Conservation (phyloP, 2,797 vertebrate genomes). For the Lacerta viridis region DNA sequence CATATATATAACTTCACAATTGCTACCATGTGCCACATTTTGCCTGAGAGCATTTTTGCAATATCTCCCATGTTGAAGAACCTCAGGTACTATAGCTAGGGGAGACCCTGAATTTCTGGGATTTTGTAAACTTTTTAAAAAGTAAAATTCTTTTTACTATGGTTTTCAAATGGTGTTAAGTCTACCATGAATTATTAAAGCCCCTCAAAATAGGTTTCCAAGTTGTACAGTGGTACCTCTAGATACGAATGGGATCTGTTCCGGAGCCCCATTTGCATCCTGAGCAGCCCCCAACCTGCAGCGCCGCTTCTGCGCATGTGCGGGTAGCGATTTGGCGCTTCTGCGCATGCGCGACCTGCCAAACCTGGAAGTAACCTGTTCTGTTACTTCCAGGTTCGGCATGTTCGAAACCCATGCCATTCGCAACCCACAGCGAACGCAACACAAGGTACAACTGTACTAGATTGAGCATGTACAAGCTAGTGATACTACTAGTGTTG, state of each 20-base stretch:
- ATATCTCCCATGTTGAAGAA: background rate
- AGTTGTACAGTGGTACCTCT: background rate
- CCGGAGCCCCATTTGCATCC: no score
- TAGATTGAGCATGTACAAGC: background rate
- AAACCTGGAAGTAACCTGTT: no score
- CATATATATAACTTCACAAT: background rate
- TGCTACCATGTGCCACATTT: background rate
- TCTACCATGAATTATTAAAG: background rate
- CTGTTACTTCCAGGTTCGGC: no score
- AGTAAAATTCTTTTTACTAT: no score
- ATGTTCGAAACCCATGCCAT: no score
- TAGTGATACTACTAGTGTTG: background rate
- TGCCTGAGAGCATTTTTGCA: background rate
- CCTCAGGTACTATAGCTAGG: background rate
- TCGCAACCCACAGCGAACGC: no score
- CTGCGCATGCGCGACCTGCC: no score
- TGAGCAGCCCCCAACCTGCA: no score
- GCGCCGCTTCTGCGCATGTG: no score
- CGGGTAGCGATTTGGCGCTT: no score
- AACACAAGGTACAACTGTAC: background rate
- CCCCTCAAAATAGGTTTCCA: background rate
- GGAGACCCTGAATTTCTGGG: background rate
- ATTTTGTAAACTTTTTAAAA: background rate
- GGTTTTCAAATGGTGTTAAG: background rate
- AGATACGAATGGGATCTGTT: no score